Percentiles rank a stretch among this genome's conserved stretches.
Conservation (phyloP, 2,888 invertebrate genomes). For the Choreutis nemorana region DNA sequence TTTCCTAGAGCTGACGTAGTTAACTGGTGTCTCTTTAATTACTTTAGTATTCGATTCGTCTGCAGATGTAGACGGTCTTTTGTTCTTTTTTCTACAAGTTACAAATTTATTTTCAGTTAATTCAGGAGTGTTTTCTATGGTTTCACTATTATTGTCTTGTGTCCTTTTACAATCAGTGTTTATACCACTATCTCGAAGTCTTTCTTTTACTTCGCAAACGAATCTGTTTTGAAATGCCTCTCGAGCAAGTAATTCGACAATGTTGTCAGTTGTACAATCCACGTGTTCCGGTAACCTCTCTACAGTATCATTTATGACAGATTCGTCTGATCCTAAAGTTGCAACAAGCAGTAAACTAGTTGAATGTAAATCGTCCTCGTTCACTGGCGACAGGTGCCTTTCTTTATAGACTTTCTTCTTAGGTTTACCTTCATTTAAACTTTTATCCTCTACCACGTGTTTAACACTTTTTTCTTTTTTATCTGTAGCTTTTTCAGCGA, state of each 20-base stretch:
- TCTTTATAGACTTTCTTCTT: constrained; percentile 5
- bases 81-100: constrained; percentile 7
- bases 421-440: constrained; percentile 18
- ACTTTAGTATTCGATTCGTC: constrained; percentile 38
- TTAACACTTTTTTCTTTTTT: background rate
- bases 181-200: constrained; percentile 20
- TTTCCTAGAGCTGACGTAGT: constrained; percentile 19
- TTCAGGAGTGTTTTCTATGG: constrained; percentile 23
- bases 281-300: constrained; percentile 26
- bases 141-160: constrained; percentile 15
- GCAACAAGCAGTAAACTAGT: constrained; percentile 28
- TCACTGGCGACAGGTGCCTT: constrained; percentile 16
- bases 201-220: constrained; percentile 10
- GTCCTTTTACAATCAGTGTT: constrained; percentile 18
- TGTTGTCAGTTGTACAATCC: constrained; percentile 22
- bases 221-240: constrained; percentile 25
- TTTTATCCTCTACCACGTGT: no score
- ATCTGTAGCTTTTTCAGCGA: constrained; percentile 6
- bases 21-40: constrained; percentile 24
- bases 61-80: constrained; percentile 24
- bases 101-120: constrained; percentile 9
- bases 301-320: constrained; percentile 31
- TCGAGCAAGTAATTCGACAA: constrained; percentile 30
- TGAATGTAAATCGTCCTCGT: constrained; percentile 19
- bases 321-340: constrained; percentile 28